Evolutionary conservation across 2,113 vertebrate species (phyloP).

Genomic region (Spheniscus mendiculus): DNA sequence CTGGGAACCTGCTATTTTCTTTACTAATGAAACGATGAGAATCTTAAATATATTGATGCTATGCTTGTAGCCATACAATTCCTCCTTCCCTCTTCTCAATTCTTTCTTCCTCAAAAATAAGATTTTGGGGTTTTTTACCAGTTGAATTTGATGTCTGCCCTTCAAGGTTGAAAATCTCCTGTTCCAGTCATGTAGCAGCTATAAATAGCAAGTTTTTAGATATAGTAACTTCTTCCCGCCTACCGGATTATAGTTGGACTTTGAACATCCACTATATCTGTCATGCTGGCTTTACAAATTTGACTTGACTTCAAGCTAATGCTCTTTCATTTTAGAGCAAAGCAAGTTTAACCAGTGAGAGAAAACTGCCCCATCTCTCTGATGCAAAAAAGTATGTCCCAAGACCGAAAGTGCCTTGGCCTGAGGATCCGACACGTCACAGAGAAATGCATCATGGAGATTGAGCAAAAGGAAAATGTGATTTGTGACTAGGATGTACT

Average conservation of each 20-base stretch:
- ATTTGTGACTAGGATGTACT: background rate
- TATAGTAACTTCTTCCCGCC: background rate
- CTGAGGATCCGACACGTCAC: background rate
- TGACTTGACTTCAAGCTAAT: background rate
- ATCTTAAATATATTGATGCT: background rate
- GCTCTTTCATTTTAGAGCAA: background rate
- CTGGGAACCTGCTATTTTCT: background rate
- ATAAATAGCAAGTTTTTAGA: background rate
- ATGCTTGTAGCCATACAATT: background rate
- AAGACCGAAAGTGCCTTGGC: background rate
- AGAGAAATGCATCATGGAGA: background rate
- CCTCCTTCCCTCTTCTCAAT: background rate
- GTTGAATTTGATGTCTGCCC: background rate
- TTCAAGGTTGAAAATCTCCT: background rate
- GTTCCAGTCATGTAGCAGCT: background rate
- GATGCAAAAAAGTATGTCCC: background rate
- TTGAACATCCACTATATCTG: background rate
- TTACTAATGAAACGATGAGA: background rate
- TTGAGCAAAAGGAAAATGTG: background rate
- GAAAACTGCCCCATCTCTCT: background rate
- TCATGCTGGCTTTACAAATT: background rate
- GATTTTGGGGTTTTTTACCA: background rate
- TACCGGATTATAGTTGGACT: background rate
- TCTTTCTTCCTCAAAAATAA: background rate
- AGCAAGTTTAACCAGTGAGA: background rate